Evolutionary conservation across 2,797 vertebrate genomes (phyloP).

Genomic region (Oreonectes daqikongensis): DNA sequence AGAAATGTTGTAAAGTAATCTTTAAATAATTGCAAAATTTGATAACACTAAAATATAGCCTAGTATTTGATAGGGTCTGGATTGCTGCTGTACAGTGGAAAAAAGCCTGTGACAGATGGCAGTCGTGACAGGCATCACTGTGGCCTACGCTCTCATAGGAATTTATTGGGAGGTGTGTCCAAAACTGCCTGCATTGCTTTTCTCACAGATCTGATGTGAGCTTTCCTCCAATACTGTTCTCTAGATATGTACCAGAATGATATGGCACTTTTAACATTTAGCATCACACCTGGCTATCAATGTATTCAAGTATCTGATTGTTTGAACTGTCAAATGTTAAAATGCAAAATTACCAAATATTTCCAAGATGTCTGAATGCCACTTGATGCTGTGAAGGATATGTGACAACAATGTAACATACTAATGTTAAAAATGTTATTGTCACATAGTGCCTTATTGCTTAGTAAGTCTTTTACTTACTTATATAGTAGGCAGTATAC

Average conservation of each 20-base stretch:
- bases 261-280: slow-evolving; percentile 46
- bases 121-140: neutral
- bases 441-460: neutral
- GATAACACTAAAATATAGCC: slow-evolving; percentile 4
- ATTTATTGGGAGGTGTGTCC: slow-evolving; percentile 28
- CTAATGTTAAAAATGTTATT: neutral
- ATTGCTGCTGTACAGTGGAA: neutral
- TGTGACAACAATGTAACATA: neutral
- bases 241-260: slow-evolving; percentile 43
- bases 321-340: neutral
- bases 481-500: neutral
- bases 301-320: neutral
- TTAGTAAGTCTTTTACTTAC: neutral
- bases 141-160: slow-evolving; percentile 42
- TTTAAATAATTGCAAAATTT: slow-evolving; percentile 3
- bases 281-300: neutral
- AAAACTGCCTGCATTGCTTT: slow-evolving; percentile 32
- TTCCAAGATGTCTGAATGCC: too few relatives aligned
- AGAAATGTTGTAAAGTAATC: neutral
- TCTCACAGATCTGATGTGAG: slow-evolving; percentile 31
- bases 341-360: neutral
- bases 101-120: slow-evolving; percentile 26
- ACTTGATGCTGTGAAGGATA: neutral
- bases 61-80: slow-evolving; percentile 9
- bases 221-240: slow-evolving; percentile 31